phyloP scores from a whole-genome alignment of 2,113 vertebrate species.

The Chloroceryle aenea region DNA sequence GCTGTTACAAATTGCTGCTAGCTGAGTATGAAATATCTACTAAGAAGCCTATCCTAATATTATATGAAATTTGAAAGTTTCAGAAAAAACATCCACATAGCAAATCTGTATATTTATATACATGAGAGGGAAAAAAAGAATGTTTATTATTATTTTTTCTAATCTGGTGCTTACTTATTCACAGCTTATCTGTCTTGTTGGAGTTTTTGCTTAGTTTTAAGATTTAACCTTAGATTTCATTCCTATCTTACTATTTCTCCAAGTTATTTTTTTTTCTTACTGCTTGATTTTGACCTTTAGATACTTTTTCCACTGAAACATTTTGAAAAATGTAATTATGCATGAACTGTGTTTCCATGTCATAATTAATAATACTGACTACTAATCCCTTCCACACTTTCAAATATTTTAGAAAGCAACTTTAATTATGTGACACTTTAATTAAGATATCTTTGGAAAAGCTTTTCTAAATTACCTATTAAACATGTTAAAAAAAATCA shows the following conservation, averaged over 20 bases:
- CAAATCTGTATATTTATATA: neutral
- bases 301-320: neutral
- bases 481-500: neutral
- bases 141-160: neutral
- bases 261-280: neutral
- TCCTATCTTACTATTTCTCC: neutral
- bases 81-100: neutral
- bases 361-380: neutral
- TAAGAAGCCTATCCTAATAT: neutral
- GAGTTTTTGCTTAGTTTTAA: neutral
- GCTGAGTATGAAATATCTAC: neutral
- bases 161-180: neutral
- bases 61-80: neutral
- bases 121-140: accelerated
- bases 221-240: neutral
- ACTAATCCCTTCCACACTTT: neutral
- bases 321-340: neutral
- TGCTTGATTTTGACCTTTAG: neutral
- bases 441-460: neutral
- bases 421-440: neutral
- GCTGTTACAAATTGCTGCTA: neutral
- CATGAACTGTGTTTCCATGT: neutral
- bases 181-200: neutral
- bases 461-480: neutral
- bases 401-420: neutral